Base-by-base conservation (phyloP, 2,797 vertebrate genomes). In the Todus mexicanus region DNA sequence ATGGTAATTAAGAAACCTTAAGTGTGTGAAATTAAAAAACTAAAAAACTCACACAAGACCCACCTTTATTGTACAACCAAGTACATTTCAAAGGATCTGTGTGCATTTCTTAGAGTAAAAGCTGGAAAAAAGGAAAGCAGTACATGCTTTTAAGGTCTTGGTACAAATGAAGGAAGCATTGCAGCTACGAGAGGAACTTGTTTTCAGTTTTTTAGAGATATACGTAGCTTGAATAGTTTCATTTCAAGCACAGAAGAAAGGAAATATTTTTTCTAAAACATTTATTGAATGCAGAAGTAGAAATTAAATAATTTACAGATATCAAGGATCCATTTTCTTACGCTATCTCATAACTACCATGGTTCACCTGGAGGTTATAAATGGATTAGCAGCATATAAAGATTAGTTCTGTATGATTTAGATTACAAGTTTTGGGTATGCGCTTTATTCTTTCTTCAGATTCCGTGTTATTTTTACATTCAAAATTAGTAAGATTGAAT, bases 1-100 rank as follows among this genome's bases (percentile, higher is more conserved):
- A 76, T 93, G 50, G 76, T 95, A 93, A 95, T 96, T 92, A 96
- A 95, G 87, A 91, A 93, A 89, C 70, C 53, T 83, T 85, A 96
- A 89, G 72, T 72, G 72, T 94, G 73, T 92, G 85, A 91, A 93
- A 87, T 92, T 70, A 74, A 92, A 93, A 68, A 7, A 27, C 16
- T 60, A 40, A 56, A 50, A 85, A 7, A n/a, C 47, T 83, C 53
- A 16, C 17, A 53, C 43, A 70, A 87, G 54, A 6, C 5, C 17
- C 42, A 74, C 72, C 29, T 93, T 91, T 91, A 68, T 68, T 90
- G 75, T 85, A 73, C 72, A 92, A 43, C 59, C 53, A 70, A 33
- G 31, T 66, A 3, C 37, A 57, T 96, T 93, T 87, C 77, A 96
- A 87, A 88, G 82, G 53, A 15, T 66, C 61, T 70, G 31, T 65